A percentile compares a stretch with the other conserved stretches of the same genome.
These are phyloP conservation scores for Sisyra nigra DNA, from an alignment of 2,888 invertebrate genomes.

Conservation along the genomic window DNA sequence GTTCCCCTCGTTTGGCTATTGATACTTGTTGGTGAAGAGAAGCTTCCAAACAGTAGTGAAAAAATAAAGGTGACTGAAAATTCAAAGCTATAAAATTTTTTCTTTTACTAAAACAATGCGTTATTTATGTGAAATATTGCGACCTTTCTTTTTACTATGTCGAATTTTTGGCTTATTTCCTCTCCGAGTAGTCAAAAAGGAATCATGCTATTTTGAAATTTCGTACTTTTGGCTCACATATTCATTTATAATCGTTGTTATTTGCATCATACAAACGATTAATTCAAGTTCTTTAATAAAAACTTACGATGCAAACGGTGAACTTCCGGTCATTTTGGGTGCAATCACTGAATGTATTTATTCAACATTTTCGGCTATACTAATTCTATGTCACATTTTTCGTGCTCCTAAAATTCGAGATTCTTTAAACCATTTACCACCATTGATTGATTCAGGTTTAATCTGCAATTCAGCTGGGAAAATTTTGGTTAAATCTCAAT, in stretches of 20 bases:
- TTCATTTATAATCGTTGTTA: constrained; percentile 14
- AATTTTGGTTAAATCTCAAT: constrained; percentile 16
- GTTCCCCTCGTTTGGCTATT: too few relatives aligned
- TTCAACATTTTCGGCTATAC: constrained; percentile 8
- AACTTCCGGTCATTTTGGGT: constrained; percentile 1
- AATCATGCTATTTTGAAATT: constrained; percentile 19
- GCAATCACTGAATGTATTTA: constrained; percentile 2
- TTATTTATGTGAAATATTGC: constrained; percentile 21
- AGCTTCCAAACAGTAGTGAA: too few relatives aligned
- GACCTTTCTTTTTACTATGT: constrained; percentile 15
- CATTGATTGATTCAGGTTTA: constrained; percentile 19
- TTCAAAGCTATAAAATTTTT: too few relatives aligned
- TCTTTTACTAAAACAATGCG: neutral
- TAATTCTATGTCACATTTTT: constrained; percentile 17
- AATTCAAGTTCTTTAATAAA: constrained; percentile 15
- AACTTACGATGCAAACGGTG: neutral
- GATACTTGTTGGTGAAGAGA: too few relatives aligned
- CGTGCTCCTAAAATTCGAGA: constrained; percentile 18
- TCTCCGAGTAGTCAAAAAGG: constrained; percentile 17
- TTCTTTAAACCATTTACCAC: constrained; percentile 18
- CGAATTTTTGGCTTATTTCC: constrained; percentile 22
- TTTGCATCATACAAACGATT: constrained; percentile 16
- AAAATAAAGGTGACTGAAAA: too few relatives aligned
- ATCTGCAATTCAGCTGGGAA: constrained; percentile 20
- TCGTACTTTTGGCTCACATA: constrained; percentile 20